Conservation (phyloP, 2,113 vertebrate genomes). For the Brienomyrus brachyistius region DNA sequence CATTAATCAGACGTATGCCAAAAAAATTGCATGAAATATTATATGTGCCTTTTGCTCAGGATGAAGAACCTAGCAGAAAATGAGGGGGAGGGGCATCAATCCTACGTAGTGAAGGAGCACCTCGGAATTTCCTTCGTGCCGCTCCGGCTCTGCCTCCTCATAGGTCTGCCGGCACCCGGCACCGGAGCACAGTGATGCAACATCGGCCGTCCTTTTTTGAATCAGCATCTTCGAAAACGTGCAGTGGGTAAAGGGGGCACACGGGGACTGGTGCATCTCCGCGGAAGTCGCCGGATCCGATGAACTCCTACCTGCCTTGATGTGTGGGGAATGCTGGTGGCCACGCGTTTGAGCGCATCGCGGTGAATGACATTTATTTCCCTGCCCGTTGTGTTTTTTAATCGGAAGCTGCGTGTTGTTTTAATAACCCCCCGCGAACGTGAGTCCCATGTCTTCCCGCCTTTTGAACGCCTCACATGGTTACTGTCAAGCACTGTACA, state of each 20-base stretch:
- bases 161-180: background rate
- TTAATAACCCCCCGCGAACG: slow-evolving; percentile 43
- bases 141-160: background rate
- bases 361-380: slow-evolving; percentile 37
- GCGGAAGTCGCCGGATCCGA: background rate
- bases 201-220: background rate
- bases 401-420: slow-evolving; percentile 31
- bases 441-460: slow-evolving; percentile 21
- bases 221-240: background rate
- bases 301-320: background rate
- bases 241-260: background rate
- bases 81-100: background rate
- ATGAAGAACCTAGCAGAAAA: background rate
- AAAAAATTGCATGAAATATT: background rate
- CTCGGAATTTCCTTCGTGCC: slow-evolving; percentile 6
- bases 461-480: slow-evolving; percentile 51
- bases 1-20: background rate
- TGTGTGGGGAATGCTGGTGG: background rate
- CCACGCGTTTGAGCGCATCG: slow-evolving; percentile 29
- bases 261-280: background rate
- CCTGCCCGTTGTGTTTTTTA: background rate
- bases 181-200: background rate
- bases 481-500: slow-evolving; percentile 46
- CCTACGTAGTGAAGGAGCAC: background rate
- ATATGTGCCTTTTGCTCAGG: background rate